Evolutionary conservation across 2,113 vertebrate genomes (phyloP), one percentile per base, ranked within the genome.

Genomic region (Motacilla tschutschensis): DNA sequence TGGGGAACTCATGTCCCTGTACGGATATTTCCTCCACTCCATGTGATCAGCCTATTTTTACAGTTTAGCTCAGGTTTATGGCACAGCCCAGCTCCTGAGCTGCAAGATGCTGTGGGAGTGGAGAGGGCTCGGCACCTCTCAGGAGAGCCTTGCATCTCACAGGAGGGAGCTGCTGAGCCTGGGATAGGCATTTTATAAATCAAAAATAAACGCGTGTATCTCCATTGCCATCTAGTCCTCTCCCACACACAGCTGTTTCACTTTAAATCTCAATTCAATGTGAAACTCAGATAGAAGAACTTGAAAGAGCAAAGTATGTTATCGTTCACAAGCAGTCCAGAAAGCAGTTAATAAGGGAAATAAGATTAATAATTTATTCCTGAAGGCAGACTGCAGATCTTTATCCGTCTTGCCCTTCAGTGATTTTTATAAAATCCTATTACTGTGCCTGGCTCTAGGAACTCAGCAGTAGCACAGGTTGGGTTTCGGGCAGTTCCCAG

Each of bases 211-310:
- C 6, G 46, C 60, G 7, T 88, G 67, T 89, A 91, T 93, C 90
- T 94, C 88, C 89, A 82, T 43, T 70, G 94, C 89, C 89, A 95
- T 90, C 90, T 82, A 71, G 63, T 87, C 88, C 75, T 93, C 93
- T 91, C 89, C 95, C 88, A 96, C 94, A 95, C 95, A 93, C 94
- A 95, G 93, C 95, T 96, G 93, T 85, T 96, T 95, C 74, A 69
- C 92, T 95, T 91, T 83, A 89, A 94, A 84, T 76, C 75, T 83
- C 89, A 92, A 81, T 93, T 92, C 82, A 79, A 88, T 60, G 70
- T 14, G 80, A 90, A 88, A 88, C 75, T 93, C 74, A n/a, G 87
- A 90, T 78, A 80, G 83, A 87, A 93, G 87, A 78, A 93, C 87
- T 90, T 94, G 89, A 95, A 94, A 94, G 84, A 91, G 83, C 84